phyloP scores from a whole-genome alignment of 2,797 vertebrate genomes.

The Coracias cyanogaster region DNA sequence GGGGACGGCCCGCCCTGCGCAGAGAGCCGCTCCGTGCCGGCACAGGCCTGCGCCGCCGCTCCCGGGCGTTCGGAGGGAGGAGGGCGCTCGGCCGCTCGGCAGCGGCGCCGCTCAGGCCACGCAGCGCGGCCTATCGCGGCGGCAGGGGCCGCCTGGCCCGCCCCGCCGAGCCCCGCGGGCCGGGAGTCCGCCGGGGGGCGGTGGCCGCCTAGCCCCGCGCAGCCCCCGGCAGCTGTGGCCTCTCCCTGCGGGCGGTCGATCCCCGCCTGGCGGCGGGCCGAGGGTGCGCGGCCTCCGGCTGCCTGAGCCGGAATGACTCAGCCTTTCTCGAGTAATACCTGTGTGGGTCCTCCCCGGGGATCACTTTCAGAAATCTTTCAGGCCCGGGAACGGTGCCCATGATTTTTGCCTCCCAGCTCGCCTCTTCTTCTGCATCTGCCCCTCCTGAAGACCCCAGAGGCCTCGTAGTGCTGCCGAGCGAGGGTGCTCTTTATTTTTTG shows the following conservation, averaged over 20 bases:
- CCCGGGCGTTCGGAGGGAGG: neutral
- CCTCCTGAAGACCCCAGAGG: no score
- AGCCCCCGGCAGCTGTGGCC: no score
- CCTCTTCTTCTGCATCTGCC: neutral
- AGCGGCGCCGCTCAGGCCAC: neutral
- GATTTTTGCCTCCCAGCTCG: no score
- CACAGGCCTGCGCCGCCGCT: no score
- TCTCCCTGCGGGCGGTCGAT: neutral
- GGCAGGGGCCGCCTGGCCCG: neutral
- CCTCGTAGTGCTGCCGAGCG: rapidly evolving
- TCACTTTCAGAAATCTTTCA: neutral
- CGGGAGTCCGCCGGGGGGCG: neutral
- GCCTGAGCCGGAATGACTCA: neutral
- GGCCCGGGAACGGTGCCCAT: neutral
- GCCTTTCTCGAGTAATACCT: neutral
- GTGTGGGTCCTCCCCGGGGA: rapidly evolving
- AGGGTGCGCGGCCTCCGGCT: neutral
- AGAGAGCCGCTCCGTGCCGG: neutral
- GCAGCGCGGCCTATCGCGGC: neutral
- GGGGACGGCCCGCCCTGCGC: neutral
- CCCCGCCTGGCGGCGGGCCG: no score
- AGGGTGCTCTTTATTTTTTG: rapidly evolving
- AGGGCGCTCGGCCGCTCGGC: neutral
- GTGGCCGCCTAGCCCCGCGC: neutral
- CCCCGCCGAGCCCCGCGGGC: neutral